Percentiles rank a stretch among this genome's conserved stretches.
Conservation (phyloP, 2,797 vertebrate genomes). For the Amniataba percoides region DNA sequence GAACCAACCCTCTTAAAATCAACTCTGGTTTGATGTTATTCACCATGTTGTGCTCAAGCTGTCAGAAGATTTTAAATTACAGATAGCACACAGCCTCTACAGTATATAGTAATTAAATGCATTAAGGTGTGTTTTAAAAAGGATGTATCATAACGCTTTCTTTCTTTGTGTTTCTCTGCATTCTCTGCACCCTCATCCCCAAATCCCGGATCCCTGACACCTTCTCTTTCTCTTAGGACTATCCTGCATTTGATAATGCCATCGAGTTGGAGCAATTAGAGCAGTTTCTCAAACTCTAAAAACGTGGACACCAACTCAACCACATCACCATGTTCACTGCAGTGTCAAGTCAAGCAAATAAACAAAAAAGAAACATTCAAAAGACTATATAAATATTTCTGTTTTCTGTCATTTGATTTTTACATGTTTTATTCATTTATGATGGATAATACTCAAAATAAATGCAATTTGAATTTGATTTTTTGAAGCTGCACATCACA, state of each 20-base stretch:
- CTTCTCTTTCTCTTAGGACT: slow-evolving; percentile 61
- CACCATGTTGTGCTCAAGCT: background rate
- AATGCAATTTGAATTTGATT: background rate
- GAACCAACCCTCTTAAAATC: background rate
- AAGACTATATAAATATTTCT: background rate
- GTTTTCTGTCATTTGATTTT: background rate
- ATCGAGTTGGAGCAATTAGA: slow-evolving; percentile 55
- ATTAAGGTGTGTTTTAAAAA: background rate
- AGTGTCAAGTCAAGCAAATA: background rate
- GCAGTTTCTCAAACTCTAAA: slow-evolving; percentile 68
- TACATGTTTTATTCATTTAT: background rate
- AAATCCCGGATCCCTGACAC: background rate
- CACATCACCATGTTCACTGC: background rate
- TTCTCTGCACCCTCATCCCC: background rate
- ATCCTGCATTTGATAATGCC: slow-evolving; percentile 46
- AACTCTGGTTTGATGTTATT: background rate
- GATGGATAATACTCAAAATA: background rate
- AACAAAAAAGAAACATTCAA: background rate
- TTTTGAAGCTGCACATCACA: slow-evolving; percentile 1
- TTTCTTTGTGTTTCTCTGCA: background rate
- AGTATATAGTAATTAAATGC: background rate
- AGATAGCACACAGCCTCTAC: background rate
- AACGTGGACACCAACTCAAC: background rate
- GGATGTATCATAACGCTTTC: background rate
- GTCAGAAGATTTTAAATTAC: background rate